Evolutionary conservation across 2,888 invertebrate species (phyloP).

Genomic region (Dorcus hopei): DNA sequence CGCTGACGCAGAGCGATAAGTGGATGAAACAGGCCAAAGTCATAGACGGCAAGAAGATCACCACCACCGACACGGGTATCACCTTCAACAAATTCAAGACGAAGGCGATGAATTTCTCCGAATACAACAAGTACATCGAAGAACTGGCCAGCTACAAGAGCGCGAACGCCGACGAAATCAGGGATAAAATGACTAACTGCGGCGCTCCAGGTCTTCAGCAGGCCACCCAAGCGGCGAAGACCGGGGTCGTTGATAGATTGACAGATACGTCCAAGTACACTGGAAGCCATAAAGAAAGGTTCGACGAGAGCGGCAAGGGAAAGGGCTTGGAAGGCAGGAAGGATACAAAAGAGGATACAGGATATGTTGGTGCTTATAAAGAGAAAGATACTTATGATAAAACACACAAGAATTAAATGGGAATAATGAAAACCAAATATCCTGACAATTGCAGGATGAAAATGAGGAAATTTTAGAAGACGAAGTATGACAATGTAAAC

Average conservation of each 20-base stretch:
- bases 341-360: conserved; percentile 68
- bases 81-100: conserved; percentile 70
- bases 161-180: conserved; percentile 69
- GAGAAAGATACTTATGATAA: conserved; percentile 74
- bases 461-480: no score
- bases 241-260: conserved; percentile 65
- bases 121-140: conserved; percentile 65
- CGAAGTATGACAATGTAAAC: no score
- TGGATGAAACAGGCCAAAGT: conserved; percentile 92
- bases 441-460: no score
- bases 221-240: conserved; percentile 48
- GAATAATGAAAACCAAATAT: background rate
- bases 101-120: conserved; percentile 34
- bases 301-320: conserved; percentile 78
- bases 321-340: conserved; percentile 83
- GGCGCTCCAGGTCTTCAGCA: conserved; percentile 65
- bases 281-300: conserved; percentile 79
- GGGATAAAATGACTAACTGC: conserved; percentile 72
- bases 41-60: conserved; percentile 69
- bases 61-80: conserved; percentile 87
- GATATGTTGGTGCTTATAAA: conserved; percentile 80
- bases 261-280: conserved; percentile 85
- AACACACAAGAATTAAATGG: conserved; percentile 47
- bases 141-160: conserved; percentile 78
- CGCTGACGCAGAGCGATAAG: conserved; percentile 87